Percentiles rank a stretch among this genome's conserved stretches.
Evolutionary conservation across 2,888 invertebrate species (phyloP).

Genomic region (Xestia ashworthii): DNA sequence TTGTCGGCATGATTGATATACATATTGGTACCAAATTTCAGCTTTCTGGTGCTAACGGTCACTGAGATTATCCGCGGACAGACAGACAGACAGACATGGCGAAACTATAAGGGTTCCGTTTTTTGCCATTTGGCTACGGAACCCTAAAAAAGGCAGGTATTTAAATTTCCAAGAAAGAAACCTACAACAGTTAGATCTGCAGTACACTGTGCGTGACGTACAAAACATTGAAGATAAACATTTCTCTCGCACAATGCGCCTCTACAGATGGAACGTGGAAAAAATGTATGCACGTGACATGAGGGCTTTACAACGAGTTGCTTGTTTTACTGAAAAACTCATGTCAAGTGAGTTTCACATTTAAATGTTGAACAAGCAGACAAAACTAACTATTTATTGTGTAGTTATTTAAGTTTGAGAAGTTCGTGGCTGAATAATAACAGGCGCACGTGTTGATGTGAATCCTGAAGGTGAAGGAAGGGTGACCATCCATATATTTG

Average conservation of each 20-base stretch:
- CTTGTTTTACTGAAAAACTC: constrained; percentile 26
- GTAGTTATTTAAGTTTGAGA: not conserved
- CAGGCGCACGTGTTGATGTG: not conserved
- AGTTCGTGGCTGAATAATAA: not conserved
- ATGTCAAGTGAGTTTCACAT: not conserved
- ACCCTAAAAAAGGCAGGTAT: not conserved
- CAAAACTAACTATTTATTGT: not conserved
- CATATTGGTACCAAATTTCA: too few relatives aligned
- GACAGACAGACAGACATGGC: too few relatives aligned
- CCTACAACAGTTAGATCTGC: not conserved
- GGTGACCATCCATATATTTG: too few relatives aligned
- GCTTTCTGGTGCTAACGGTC: too few relatives aligned
- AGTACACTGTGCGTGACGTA: constrained; percentile 50
- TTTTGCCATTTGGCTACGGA: too few relatives aligned
- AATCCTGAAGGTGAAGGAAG: not conserved
- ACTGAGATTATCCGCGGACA: too few relatives aligned
- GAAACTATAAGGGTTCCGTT: too few relatives aligned
- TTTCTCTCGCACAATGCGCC: constrained; percentile 43
- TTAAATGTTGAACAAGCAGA: not conserved
- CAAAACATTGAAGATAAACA: constrained; percentile 58
- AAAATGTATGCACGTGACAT: constrained; percentile 53
- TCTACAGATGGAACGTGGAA: constrained; percentile 33
- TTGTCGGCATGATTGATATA: too few relatives aligned
- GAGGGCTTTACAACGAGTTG: constrained; percentile 8
- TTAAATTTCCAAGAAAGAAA: constrained; percentile 7